phyloP scores from a whole-genome alignment of 2,888 invertebrate species.

The Cosmorhoe ocellata region DNA sequence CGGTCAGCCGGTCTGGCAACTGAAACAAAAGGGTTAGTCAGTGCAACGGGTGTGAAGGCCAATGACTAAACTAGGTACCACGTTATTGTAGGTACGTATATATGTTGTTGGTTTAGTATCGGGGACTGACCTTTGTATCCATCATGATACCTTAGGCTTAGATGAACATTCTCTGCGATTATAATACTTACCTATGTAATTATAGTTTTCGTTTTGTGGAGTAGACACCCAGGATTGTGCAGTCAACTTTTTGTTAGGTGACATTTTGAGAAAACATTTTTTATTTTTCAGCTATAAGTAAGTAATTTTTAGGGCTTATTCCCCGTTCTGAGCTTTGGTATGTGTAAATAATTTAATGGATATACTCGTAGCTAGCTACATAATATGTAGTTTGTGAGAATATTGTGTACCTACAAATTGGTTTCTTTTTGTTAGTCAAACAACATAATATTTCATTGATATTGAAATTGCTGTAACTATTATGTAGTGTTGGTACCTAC shows the following conservation, averaged over 20 bases:
- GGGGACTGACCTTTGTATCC: slow-evolving; percentile 66
- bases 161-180: too few relatives aligned
- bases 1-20: slow-evolving; percentile 26
- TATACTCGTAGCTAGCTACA: not conserved
- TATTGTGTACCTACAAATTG: not conserved
- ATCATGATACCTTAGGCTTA: too few relatives aligned
- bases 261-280: too few relatives aligned
- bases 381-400: slow-evolving; percentile 17
- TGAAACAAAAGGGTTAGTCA: slow-evolving; percentile 74
- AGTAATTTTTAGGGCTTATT: too few relatives aligned
- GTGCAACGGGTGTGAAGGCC: slow-evolving; percentile 76
- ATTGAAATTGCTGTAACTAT: too few relatives aligned
- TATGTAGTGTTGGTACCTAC: too few relatives aligned
- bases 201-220: too few relatives aligned
- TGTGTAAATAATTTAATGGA: slow-evolving; percentile 11
- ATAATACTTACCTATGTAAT: too few relatives aligned
- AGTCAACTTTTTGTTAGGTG: too few relatives aligned
- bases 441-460: not conserved
- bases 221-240: too few relatives aligned
- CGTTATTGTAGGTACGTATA: not conserved
- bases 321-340: too few relatives aligned
- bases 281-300: too few relatives aligned
- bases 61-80: slow-evolving; percentile 51
- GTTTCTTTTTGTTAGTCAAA: slow-evolving; percentile 1
- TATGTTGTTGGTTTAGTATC: slow-evolving; percentile 37